phyloP scores from a whole-genome alignment of 2,797 vertebrate species.

The Luscinia megarhynchos region DNA sequence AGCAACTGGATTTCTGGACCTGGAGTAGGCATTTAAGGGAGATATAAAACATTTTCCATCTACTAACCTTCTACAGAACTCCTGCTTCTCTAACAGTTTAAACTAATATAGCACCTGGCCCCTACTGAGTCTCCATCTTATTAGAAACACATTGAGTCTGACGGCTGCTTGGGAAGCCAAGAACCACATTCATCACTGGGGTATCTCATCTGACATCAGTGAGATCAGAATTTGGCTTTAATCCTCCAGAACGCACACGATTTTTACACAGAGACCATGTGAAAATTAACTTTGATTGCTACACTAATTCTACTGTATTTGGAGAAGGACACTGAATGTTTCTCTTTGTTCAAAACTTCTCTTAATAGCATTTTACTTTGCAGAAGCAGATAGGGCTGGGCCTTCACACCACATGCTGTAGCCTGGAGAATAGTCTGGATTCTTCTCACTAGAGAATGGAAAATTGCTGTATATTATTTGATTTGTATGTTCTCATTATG shows the following conservation, averaged over 20 bases:
- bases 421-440: background rate
- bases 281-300: constrained; percentile 32
- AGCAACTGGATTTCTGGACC: background rate
- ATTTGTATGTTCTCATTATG: background rate
- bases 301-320: background rate
- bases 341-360: background rate
- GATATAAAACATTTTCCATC: constrained; percentile 34
- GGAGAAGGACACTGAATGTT: background rate
- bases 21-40: background rate
- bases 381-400: background rate
- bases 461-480: background rate
- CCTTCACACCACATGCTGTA: background rate
- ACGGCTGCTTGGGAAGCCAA: constrained; percentile 24
- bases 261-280: background rate
- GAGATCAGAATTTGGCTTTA: constrained; percentile 61
- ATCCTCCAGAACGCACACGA: background rate
- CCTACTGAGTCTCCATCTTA: background rate
- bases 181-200: constrained; percentile 23
- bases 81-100: background rate
- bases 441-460: background rate
- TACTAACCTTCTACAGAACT: background rate
- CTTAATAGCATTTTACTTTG: background rate
- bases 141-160: constrained; percentile 48
- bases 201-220: constrained; percentile 51
- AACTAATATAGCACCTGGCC: constrained; percentile 45